These are phyloP conservation scores for Cataglyphis altisquamis DNA, from an alignment of 2,888 invertebrate genomes.

Conservation along the genomic window DNA sequence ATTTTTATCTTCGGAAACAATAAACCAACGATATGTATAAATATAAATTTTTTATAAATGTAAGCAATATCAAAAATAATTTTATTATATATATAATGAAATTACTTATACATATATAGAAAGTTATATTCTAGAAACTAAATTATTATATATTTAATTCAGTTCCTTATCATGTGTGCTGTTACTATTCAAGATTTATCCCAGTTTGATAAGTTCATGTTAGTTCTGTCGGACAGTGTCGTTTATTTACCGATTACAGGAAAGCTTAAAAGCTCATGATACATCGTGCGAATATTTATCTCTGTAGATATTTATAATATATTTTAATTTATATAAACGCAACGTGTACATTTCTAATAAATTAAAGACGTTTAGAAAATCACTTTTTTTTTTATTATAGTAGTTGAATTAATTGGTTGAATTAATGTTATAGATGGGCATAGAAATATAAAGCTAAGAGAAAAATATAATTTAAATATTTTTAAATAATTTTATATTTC, in stretches of 20 bases:
- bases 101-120: background rate
- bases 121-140: background rate
- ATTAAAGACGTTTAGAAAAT: background rate
- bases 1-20: conserved; percentile 12
- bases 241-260: conserved; percentile 13
- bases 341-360: no score
- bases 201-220: conserved; percentile 7
- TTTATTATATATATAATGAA: background rate
- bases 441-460: background rate
- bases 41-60: background rate
- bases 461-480: background rate
- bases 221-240: background rate
- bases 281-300: background rate
- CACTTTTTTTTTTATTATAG: background rate
- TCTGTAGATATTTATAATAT: background rate
- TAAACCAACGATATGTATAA: background rate
- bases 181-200: background rate
- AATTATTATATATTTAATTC: background rate
- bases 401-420: no score
- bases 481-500: background rate
- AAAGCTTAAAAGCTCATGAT: background rate
- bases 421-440: background rate
- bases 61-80: background rate
- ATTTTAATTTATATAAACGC: background rate
- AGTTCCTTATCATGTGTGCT: background rate